phyloP scores from a whole-genome alignment of 2,888 invertebrate species.

The Leucophenga maculata region DNA sequence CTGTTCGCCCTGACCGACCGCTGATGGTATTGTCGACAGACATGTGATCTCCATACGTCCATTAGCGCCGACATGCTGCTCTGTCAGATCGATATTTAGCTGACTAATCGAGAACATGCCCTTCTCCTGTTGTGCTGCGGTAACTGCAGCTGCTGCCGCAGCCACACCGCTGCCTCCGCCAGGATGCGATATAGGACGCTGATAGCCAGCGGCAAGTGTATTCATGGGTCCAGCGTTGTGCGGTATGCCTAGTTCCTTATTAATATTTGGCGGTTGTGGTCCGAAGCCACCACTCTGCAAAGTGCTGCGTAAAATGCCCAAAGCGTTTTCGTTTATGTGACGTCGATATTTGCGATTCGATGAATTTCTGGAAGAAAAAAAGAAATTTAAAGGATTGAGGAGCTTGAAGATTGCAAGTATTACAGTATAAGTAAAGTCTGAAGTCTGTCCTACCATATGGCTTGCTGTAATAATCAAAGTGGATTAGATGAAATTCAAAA shows the following conservation, averaged over 20 bases:
- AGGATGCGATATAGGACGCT: constrained; percentile 62
- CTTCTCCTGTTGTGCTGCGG: constrained; percentile 64
- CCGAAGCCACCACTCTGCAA: constrained; percentile 67
- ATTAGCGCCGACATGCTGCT: constrained; percentile 80
- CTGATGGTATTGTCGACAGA: constrained; percentile 84
- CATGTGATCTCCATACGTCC: constrained; percentile 83
- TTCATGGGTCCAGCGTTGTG: constrained; percentile 69
- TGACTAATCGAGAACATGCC: constrained; percentile 77
- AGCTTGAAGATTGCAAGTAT: too few species aligned
- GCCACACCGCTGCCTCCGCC: constrained; percentile 68
- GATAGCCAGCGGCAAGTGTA: constrained; percentile 65
- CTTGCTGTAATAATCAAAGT: too few species aligned
- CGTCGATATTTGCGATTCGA: constrained; percentile 70
- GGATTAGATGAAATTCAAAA: too few species aligned
- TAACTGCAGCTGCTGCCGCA: constrained; percentile 65
- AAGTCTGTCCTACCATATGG: too few species aligned
- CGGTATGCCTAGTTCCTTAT: constrained; percentile 66
- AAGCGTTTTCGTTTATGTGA: constrained; percentile 66
- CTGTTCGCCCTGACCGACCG: constrained; percentile 79
- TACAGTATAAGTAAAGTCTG: too few species aligned
- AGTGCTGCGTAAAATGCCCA: constrained; percentile 67
- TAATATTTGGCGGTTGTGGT: constrained; percentile 64
- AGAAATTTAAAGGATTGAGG: too few species aligned
- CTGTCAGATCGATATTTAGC: constrained; percentile 82
- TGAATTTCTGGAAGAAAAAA: constrained; percentile 60